These are phyloP conservation scores for Tamias sibiricus DNA, from an alignment of 2,113 vertebrate genomes.

Conservation along the genomic window DNA sequence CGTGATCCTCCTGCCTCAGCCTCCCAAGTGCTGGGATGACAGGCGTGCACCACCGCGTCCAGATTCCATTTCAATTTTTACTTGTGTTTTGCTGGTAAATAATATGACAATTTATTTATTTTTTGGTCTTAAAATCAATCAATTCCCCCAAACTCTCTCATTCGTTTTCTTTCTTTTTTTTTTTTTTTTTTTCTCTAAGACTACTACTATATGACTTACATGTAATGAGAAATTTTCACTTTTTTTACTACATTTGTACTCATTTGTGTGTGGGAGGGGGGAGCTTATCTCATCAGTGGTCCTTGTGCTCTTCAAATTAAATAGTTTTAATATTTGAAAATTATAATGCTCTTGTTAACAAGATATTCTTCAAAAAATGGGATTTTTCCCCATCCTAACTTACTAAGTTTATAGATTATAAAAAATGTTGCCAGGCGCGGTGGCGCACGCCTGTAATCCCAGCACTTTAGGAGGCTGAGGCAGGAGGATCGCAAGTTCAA, in stretches of 20 bases:
- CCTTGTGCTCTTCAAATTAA: not conserved
- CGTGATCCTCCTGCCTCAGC: no score
- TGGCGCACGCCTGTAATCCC: no score
- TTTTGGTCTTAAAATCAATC: not conserved
- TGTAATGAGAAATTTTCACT: not conserved
- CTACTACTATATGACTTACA: not conserved
- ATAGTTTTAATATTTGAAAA: not conserved
- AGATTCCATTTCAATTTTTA: not conserved
- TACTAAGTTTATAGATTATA: no score
- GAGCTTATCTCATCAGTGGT: not conserved
- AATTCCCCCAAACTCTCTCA: not conserved
- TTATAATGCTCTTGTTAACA: not conserved
- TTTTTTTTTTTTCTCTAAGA: not conserved
- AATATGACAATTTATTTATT: not conserved
- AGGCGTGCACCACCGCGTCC: no score
- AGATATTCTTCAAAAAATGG: not conserved
- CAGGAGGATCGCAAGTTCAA: no score
- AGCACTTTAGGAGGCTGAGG: no score
- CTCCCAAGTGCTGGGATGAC: no score
- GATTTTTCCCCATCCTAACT: not conserved
- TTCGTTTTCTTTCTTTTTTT: not conserved
- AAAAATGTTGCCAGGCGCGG: no score
- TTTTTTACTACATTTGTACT: not conserved
- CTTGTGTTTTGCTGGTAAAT: not conserved
- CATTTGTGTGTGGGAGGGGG: no score